A percentile compares a stretch with the other conserved stretches of the same genome.
phyloP scores from a whole-genome alignment of 2,797 vertebrate genomes.

The Rhinatrema bivittatum region DNA sequence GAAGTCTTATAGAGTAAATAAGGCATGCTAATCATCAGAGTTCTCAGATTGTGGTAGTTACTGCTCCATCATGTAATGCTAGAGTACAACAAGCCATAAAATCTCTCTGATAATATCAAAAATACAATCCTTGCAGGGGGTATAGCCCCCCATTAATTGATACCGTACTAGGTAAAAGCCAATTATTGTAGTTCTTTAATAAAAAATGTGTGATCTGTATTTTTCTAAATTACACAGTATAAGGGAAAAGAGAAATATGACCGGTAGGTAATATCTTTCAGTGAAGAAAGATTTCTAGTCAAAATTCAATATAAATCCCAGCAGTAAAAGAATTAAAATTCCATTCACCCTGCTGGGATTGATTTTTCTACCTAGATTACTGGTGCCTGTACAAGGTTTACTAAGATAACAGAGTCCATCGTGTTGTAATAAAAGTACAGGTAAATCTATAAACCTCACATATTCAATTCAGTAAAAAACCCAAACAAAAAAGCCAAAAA shows the following conservation, averaged over 20 bases:
- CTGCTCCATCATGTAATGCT: too few species aligned
- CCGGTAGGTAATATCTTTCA: slow-evolving; percentile 3
- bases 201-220: too few species aligned
- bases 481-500: background rate
- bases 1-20: too few species aligned
- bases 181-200: too few species aligned
- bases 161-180: too few species aligned
- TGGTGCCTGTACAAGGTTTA: background rate
- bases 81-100: too few species aligned
- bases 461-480: background rate
- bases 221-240: background rate
- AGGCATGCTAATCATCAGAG: too few species aligned
- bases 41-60: too few species aligned
- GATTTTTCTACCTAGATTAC: slow-evolving; percentile 1
- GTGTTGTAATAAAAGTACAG: background rate
- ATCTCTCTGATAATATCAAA: too few species aligned
- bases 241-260: background rate
- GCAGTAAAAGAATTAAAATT: slow-evolving; percentile 1
- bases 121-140: too few species aligned
- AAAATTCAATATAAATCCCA: slow-evolving; percentile 10
- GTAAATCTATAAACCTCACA: too few species aligned
- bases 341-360: slow-evolving; percentile 1
- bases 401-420: background rate
- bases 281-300: slow-evolving; percentile 1
- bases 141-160: too few species aligned